Percentiles rank a stretch among this genome's conserved stretches.
These are phyloP conservation scores for Ectemnius continuus DNA, from an alignment of 2,888 invertebrate species.

Conservation along the genomic window DNA sequence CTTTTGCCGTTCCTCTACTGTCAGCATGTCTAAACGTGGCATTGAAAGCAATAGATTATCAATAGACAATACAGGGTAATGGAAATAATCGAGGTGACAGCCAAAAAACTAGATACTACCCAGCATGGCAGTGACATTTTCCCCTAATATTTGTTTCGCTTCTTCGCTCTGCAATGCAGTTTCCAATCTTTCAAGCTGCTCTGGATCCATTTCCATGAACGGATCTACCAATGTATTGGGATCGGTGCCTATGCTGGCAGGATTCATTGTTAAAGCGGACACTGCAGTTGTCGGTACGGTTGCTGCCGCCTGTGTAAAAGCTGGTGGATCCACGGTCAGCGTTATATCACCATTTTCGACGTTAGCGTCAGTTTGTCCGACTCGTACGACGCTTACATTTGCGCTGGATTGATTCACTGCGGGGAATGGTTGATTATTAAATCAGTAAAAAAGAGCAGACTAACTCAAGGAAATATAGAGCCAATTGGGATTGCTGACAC, in stretches of 20 bases:
- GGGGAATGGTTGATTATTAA: conserved; percentile 9
- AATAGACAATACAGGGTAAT: too few relatives aligned
- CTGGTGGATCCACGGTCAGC: conserved; percentile 74
- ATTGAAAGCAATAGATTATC: too few relatives aligned
- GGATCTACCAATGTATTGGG: conserved; percentile 74
- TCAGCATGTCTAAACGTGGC: conserved; percentile 74
- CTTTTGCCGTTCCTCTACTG: conserved; percentile 80
- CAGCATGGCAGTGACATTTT: conserved; percentile 78
- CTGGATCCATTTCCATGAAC: conserved; percentile 79
- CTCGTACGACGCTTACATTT: conserved; percentile 75
- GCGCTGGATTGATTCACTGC: conserved; percentile 74
- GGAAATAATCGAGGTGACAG: background rate
- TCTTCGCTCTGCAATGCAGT: conserved; percentile 80
- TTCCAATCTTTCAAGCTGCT: conserved; percentile 79
- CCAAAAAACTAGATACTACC: conserved; percentile 63
- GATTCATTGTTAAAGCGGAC: conserved; percentile 18
- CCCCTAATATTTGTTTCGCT: conserved; percentile 79
- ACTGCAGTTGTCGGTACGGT: conserved; percentile 42
- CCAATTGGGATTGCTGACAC: background rate
- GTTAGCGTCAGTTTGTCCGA: conserved; percentile 72
- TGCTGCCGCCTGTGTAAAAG: conserved; percentile 50
- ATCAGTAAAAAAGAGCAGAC: background rate
- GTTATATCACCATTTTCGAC: conserved; percentile 70
- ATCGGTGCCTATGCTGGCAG: conserved; percentile 37
- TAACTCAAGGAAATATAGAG: background rate